These are phyloP conservation scores for Cephus runcator DNA, from an alignment of 2,888 invertebrate genomes.

Conservation along the genomic window DNA sequence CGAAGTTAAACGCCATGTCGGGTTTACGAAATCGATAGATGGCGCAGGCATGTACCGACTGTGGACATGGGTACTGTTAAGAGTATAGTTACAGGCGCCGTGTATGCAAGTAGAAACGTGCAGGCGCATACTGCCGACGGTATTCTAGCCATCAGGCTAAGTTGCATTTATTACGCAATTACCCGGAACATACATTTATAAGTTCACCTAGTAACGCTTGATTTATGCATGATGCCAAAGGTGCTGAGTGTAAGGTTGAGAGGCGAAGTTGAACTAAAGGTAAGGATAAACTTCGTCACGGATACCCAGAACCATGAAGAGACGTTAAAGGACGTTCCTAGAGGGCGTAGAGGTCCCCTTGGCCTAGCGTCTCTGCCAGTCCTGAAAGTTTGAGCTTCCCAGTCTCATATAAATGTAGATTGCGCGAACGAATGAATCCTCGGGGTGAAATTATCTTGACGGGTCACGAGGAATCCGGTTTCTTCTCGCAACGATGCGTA, in stretches of 20 bases:
- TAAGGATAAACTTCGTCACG: neutral
- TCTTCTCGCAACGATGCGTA: neutral
- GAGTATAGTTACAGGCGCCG: neutral
- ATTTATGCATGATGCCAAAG: neutral
- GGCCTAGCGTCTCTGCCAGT: neutral
- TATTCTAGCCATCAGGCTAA: neutral
- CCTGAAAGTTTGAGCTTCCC: neutral
- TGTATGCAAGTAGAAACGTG: neutral
- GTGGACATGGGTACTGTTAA: neutral
- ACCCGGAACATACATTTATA: neutral
- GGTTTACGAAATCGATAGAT: neutral
- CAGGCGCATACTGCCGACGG: neutral
- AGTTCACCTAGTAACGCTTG: neutral
- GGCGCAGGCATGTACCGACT: neutral
- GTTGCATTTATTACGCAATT: neutral
- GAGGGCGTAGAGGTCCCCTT: neutral
- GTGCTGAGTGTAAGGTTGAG: neutral
- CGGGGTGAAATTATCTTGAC: neutral
- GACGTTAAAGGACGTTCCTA: neutral
- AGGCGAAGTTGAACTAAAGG: neutral
- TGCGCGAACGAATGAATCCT: constrained; percentile 6
- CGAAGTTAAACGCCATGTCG: neutral
- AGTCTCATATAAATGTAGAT: constrained; percentile 5
- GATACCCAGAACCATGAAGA: neutral
- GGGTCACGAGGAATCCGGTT: neutral